phyloP scores from a whole-genome alignment of 1,140 invertebrate genomes.

The Leptonema lineaticorne region DNA sequence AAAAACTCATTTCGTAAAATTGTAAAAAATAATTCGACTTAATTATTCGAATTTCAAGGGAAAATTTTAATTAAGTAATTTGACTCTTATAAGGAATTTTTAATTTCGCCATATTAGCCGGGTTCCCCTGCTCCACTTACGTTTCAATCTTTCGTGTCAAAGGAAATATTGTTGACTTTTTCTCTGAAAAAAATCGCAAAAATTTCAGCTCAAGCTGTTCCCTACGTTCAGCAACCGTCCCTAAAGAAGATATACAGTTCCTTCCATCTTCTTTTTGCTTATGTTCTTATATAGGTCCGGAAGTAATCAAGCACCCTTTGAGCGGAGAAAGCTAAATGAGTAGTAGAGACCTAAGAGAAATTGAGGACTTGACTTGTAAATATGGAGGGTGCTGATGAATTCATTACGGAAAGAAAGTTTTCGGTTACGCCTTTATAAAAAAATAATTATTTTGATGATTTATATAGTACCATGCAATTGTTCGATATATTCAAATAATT shows the following conservation, averaged over 20 bases:
- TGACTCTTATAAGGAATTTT: slow-evolving; percentile 16
- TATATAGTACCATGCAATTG: too few relatives aligned
- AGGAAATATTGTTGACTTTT: slow-evolving; percentile 17
- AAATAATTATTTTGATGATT: slow-evolving; percentile 12
- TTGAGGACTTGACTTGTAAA: slow-evolving; percentile 41
- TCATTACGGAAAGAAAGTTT: slow-evolving; percentile 26
- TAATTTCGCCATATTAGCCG: slow-evolving; percentile 17
- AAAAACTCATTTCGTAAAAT: not conserved
- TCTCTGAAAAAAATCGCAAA: slow-evolving; percentile 4
- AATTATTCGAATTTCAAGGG: slow-evolving; percentile 15
- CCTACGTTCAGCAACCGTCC: not conserved
- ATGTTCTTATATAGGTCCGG: slow-evolving; percentile 42
- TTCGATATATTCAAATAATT: too few relatives aligned
- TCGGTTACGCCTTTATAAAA: slow-evolving; percentile 1
- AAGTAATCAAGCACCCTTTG: slow-evolving; percentile 42
- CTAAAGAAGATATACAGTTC: slow-evolving; percentile 18
- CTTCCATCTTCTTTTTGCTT: slow-evolving; percentile 36
- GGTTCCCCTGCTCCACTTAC: not conserved
- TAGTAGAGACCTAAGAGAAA: slow-evolving; percentile 30
- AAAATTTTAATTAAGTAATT: slow-evolving; percentile 18
- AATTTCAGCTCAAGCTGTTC: slow-evolving; percentile 3
- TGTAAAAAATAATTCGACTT: not conserved
- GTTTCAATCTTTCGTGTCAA: slow-evolving; percentile 1
- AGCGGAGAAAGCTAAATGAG: slow-evolving; percentile 39
- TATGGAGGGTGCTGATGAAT: slow-evolving; percentile 31